A percentile compares a stretch with the other conserved stretches of the same genome.
Conservation (phyloP, 1,140 invertebrate genomes). For the Drosophila biarmipes region DNA sequence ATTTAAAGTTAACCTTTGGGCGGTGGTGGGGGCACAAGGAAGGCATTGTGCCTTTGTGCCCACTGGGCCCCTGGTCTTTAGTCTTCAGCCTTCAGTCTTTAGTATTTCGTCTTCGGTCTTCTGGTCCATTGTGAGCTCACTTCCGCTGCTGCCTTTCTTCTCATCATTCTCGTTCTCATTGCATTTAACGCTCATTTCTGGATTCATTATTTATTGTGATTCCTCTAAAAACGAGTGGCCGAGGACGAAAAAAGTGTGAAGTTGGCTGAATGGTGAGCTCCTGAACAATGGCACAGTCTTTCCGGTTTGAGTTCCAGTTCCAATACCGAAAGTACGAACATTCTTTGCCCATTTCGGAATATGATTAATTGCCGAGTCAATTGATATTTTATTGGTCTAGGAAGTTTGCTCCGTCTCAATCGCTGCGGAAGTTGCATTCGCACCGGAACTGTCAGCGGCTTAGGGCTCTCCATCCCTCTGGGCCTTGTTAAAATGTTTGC, state of each 20-base stretch:
- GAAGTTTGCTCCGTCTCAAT: constrained; percentile 41
- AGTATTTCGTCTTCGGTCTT: constrained; percentile 25
- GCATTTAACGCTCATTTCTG: constrained; percentile 84
- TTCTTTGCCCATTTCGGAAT: constrained; percentile 74
- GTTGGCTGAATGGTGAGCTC: constrained; percentile 52
- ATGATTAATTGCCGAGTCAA: constrained; percentile 84
- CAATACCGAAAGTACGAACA: constrained; percentile 19
- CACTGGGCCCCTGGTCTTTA: constrained; percentile 30
- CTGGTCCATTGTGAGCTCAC: constrained; percentile 72
- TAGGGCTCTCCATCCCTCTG: background rate
- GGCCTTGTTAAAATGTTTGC: constrained; percentile 67
- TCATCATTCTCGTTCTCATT: constrained; percentile 58
- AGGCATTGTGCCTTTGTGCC: constrained; percentile 45
- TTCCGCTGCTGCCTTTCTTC: constrained; percentile 71
- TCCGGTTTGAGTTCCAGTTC: constrained; percentile 53
- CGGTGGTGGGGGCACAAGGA: constrained; percentile 21
- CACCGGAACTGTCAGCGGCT: constrained; percentile 62
- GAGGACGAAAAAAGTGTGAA: constrained; percentile 66
- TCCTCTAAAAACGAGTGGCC: constrained; percentile 70
- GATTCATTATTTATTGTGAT: constrained; percentile 84
- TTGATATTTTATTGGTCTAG: constrained; percentile 81
- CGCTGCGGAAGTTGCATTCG: constrained; percentile 70
- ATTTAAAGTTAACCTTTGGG: constrained; percentile 75
- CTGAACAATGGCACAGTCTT: constrained; percentile 63
- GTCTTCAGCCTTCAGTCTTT: constrained; percentile 29